A percentile compares a stretch with the other conserved stretches of the same genome.
Conservation (phyloP, 1,140 invertebrate species). For the Euwallacea similis region DNA sequence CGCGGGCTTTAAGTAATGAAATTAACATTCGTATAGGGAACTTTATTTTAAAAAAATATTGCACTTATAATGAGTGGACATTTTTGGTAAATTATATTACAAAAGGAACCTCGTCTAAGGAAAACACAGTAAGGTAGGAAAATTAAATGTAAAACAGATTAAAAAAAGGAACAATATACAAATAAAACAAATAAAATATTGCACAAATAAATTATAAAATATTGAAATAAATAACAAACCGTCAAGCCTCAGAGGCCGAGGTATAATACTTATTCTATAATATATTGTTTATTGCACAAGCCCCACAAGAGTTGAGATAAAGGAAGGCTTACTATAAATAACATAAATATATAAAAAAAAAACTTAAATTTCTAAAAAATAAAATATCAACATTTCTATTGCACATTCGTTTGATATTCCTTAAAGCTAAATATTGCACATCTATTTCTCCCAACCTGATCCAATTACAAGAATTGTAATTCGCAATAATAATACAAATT, state of each 20-base stretch:
- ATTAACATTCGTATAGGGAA: neutral
- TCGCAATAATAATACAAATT: slow-evolving; percentile 7
- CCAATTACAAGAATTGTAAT: slow-evolving; percentile 15
- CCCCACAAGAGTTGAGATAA: slow-evolving; percentile 3
- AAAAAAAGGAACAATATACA: slow-evolving; percentile 38
- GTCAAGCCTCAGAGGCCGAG: neutral
- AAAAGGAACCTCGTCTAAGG: slow-evolving; percentile 18
- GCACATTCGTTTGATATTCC: slow-evolving; percentile 36
- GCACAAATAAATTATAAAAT: slow-evolving; percentile 33
- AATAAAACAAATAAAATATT: slow-evolving; percentile 33
- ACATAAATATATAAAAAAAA: slow-evolving; percentile 13
- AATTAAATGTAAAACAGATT: slow-evolving; percentile 18
- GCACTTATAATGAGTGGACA: slow-evolving; percentile 25
- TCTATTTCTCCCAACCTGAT: slow-evolving; percentile 22
- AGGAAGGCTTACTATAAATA: slow-evolving; percentile 13
- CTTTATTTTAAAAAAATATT: slow-evolving; percentile 39
- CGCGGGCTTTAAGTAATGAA: neutral
- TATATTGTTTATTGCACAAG: slow-evolving; percentile 24
- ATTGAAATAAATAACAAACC: slow-evolving; percentile 35
- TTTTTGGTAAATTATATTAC: slow-evolving; percentile 37
- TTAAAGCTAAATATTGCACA: slow-evolving; percentile 37
- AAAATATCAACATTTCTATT: slow-evolving; percentile 40
- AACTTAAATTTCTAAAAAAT: slow-evolving; percentile 20
- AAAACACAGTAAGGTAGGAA: slow-evolving; percentile 12
- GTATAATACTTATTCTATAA: neutral